Evolutionary conservation across 2,797 vertebrate genomes (phyloP), one percentile per base, ranked within the genome.

Genomic region (Lepilemur septentrionalis): DNA sequence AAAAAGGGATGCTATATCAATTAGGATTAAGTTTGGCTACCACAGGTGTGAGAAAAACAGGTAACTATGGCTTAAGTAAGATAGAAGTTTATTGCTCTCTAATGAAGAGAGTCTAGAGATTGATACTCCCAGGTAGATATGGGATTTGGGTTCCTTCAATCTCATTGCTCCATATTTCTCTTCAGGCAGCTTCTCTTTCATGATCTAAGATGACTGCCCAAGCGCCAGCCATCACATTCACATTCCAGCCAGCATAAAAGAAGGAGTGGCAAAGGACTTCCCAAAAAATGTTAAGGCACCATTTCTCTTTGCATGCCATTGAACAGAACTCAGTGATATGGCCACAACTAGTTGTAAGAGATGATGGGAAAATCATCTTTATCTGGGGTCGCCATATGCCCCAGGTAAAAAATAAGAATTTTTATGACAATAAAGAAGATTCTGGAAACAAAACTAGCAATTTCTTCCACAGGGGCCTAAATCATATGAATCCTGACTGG

Each of bases 221-320:
- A 23, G 81, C 32, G 55, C 83, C 75, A 91, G 72, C 43, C 65
- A 76, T 91, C 83, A 43, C 3, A 8, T 78, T 63, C 22, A 15
- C 13, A 94, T 48, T 84, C 46, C 2, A 70, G 72, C 8, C 52
- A 75, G n/a, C 6, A 59, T 50, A 4, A n/a, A 41, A n/a, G 12
- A 94, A 61, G 41, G 11, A 78, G 30, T 50, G 3, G 28, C 61
- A 92, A 93, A 52, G 17, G 43, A 85, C 57, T 70, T 91, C 12
- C n/a, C 78, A 23, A 7, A 82, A 86, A 38, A 38, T 38, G 55
- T 61, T 93, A 48, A 35, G 88, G 59, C 14, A 80, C 50, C 28
- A 86, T n/a, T 95, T 97, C 57, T 94, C 48, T 90, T 61, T 85
- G 79, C 14, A 85, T 65, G 14, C 65, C 28, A 30, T 63, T 61